These are phyloP conservation scores for Ennomos erosarius DNA, from an alignment of 2,888 invertebrate genomes.

Conservation along the genomic window DNA sequence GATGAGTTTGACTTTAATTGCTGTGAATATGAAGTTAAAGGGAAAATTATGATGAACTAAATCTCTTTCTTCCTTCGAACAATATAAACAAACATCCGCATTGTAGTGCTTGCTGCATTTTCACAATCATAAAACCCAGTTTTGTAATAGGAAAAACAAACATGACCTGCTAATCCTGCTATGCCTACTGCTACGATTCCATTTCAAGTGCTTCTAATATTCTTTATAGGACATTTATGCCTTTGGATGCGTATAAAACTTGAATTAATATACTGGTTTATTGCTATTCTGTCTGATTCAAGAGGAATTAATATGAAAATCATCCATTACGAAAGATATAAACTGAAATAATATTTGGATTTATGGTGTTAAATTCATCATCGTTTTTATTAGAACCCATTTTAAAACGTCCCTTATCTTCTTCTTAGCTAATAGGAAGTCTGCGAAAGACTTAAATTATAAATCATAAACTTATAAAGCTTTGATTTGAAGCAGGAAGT, in stretches of 20 bases:
- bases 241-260: slow-evolving; percentile 58
- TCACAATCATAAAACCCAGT: slow-evolving; percentile 28
- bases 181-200: slow-evolving; percentile 29
- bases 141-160: slow-evolving; percentile 36
- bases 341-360: slow-evolving; percentile 31
- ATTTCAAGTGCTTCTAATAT: slow-evolving; percentile 51
- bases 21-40: slow-evolving; percentile 28
- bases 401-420: slow-evolving; percentile 13
- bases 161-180: slow-evolving; percentile 18
- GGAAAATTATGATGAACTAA: slow-evolving; percentile 16
- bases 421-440: slow-evolving; percentile 16
- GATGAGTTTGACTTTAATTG: slow-evolving; percentile 18
- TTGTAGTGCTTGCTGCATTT: slow-evolving; percentile 15
- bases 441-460: slow-evolving; percentile 18
- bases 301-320: slow-evolving; percentile 62
- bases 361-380: slow-evolving; percentile 15
- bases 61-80: slow-evolving; percentile 9
- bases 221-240: slow-evolving; percentile 45
- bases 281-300: slow-evolving; percentile 53
- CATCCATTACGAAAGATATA: slow-evolving; percentile 65
- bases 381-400: slow-evolving; percentile 1
- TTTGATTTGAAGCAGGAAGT: slow-evolving; percentile 36
- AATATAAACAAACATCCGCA: slow-evolving; percentile 21
- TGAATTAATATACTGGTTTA: slow-evolving; percentile 64
- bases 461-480: slow-evolving; percentile 22